Evolutionary conservation across 2,113 vertebrate genomes (phyloP).

Genomic region (Rallus limicola): DNA sequence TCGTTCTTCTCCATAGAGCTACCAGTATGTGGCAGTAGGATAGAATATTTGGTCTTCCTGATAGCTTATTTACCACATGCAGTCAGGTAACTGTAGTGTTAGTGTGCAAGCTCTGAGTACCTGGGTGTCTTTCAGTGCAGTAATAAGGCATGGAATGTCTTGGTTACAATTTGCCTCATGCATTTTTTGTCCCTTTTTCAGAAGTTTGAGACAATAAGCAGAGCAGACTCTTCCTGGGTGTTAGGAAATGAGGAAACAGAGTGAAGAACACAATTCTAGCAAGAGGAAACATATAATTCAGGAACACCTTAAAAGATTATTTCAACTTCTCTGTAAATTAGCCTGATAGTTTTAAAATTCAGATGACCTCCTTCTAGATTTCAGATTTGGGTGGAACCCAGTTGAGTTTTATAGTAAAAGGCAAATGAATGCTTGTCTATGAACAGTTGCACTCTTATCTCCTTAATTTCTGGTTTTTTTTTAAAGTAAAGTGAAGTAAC

Average conservation of each 20-base stretch:
- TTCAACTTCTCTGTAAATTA: neutral
- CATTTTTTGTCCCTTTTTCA: neutral
- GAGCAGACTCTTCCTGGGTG: neutral
- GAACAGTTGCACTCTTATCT: neutral
- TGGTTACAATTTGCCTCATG: neutral
- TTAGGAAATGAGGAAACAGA: neutral
- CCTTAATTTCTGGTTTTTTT: neutral
- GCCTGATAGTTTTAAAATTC: neutral
- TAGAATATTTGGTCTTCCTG: neutral
- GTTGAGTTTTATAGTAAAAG: neutral
- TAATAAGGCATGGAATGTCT: neutral
- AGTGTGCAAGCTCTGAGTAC: neutral
- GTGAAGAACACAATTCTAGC: neutral
- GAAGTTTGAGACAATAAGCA: neutral
- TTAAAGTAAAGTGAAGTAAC: neutral
- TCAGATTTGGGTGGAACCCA: neutral
- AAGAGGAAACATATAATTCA: neutral
- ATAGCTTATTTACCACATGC: neutral
- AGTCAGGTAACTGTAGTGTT: neutral
- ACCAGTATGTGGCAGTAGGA: neutral
- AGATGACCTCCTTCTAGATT: neutral
- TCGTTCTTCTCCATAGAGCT: neutral
- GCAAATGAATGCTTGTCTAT: neutral
- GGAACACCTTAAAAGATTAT: neutral
- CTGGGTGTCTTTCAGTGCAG: neutral